Conservation (phyloP, 2,113 vertebrate species). For the Hydrolagus affinis region DNA sequence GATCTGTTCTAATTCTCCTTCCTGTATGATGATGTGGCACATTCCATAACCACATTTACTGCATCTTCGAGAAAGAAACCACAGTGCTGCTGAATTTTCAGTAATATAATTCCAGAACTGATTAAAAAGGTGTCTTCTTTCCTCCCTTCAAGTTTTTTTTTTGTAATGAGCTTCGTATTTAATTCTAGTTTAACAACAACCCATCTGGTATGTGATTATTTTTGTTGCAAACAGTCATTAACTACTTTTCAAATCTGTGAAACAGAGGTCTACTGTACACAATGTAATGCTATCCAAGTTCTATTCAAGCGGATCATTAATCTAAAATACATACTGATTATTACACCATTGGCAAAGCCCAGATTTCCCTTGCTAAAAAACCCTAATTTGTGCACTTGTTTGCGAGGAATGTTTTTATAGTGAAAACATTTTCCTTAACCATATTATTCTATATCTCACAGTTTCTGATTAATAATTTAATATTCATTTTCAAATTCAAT, state of each 20-base stretch:
- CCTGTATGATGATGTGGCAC: neutral
- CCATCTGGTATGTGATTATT: neutral
- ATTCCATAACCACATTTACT: neutral
- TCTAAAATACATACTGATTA: too few species aligned
- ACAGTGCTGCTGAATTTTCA: too few species aligned
- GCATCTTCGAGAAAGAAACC: neutral
- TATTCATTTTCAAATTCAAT: neutral
- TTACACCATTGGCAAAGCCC: too few species aligned
- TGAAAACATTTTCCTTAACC: neutral
- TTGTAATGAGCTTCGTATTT: neutral
- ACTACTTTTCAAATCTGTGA: neutral
- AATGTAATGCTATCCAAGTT: too few species aligned
- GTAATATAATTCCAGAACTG: too few species aligned
- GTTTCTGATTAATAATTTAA: constrained; percentile 2
- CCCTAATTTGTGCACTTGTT: neutral
- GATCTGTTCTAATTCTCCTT: neutral
- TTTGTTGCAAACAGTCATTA: neutral
- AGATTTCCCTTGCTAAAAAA: too few species aligned
- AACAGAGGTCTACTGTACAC: neutral
- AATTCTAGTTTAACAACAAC: neutral
- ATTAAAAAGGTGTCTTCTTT: too few species aligned
- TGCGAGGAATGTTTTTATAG: neutral
- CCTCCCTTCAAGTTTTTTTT: neutral
- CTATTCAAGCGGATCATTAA: too few species aligned
- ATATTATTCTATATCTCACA: neutral